These are phyloP conservation scores for Chaenocephalus aceratus DNA, from an alignment of 2,113 vertebrate species.

Conservation along the genomic window DNA sequence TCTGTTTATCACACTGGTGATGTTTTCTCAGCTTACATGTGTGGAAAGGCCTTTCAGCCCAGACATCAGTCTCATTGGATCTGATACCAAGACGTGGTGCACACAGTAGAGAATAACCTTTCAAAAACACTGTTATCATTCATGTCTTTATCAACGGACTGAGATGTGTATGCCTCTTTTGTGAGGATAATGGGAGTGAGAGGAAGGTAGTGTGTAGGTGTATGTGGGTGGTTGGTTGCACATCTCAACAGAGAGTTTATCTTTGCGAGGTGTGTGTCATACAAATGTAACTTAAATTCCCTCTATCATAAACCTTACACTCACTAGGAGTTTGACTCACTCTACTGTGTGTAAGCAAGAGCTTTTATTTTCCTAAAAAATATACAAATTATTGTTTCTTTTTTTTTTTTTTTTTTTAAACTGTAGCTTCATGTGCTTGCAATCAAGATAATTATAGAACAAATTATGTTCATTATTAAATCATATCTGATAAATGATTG, in stretches of 20 bases:
- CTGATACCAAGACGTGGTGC: slow-evolving; percentile 10
- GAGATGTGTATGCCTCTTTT: slow-evolving; percentile 13
- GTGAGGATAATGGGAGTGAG: slow-evolving; percentile 15
- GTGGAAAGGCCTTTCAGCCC: slow-evolving; percentile 9
- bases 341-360: no score
- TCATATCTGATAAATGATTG: no score
- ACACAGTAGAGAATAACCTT: slow-evolving; percentile 35
- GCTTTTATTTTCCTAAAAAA: no score
- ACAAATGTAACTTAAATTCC: no score
- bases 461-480: no score
- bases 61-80: slow-evolving; percentile 8
- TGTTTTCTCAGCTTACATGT: slow-evolving; percentile 7
- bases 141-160: slow-evolving; percentile 25
- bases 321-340: no score
- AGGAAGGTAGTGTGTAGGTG: slow-evolving; percentile 26
- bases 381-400: no score
- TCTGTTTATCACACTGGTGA: neutral
- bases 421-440: no score
- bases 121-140: slow-evolving; percentile 25
- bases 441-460: no score
- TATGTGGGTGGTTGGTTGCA: slow-evolving; percentile 32
- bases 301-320: no score
- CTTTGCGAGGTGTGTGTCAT: slow-evolving; percentile 33
- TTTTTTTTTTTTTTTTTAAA: no score
- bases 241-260: slow-evolving; percentile 30